Conservation (phyloP, 1,140 invertebrate species). For the Calosoma granatense region DNA sequence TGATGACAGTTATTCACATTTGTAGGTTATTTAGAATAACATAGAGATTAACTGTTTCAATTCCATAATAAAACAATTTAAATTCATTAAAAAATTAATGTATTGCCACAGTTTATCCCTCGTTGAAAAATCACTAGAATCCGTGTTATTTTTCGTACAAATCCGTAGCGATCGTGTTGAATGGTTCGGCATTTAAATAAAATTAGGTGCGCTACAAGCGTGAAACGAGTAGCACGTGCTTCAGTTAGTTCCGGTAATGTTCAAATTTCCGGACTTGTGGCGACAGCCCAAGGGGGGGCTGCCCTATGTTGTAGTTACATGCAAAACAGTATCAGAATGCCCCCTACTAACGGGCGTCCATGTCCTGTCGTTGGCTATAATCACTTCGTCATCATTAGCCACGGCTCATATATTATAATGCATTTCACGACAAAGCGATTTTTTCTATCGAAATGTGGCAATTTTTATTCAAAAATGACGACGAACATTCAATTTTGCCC, state of each 20-base stretch:
- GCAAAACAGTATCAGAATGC: not conserved
- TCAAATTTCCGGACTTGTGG: not conserved
- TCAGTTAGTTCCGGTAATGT: not conserved
- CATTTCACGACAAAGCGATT: not conserved
- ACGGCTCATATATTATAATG: conserved; percentile 8
- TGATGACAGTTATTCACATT: no score
- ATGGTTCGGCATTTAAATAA: conserved; percentile 8
- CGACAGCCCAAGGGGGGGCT: not conserved
- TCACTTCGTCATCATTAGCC: conserved; percentile 7
- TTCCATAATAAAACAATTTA: no score
- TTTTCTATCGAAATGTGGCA: not conserved
- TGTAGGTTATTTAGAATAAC: no score
- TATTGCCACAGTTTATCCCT: no score
- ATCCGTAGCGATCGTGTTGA: no score
- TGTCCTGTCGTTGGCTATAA: not conserved
- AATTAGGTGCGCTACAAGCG: not conserved
- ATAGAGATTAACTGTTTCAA: no score
- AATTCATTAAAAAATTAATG: no score
- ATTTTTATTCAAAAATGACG: not conserved
- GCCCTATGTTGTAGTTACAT: not conserved
- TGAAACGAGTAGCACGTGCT: not conserved
- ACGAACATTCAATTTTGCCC: not conserved
- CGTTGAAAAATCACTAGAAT: no score
- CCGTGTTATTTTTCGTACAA: no score
- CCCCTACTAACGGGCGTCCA: no score